These are phyloP conservation scores for Trichosurus vulpecula DNA, from an alignment of 2,797 vertebrate genomes.

Conservation along the genomic window DNA sequence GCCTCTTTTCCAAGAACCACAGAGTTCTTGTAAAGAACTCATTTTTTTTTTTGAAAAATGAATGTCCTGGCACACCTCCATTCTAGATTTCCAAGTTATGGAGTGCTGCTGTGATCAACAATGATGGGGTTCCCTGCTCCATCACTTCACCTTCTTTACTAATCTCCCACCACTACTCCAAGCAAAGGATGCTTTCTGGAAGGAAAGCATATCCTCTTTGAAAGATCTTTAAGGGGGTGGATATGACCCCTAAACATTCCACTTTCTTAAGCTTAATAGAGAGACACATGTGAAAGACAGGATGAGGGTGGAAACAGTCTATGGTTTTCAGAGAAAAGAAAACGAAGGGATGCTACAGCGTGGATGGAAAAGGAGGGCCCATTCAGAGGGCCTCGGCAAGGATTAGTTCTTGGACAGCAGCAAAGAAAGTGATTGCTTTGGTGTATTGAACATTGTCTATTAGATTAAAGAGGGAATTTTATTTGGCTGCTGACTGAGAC, in stretches of 20 bases:
- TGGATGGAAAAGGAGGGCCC: background rate
- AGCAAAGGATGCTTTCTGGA: background rate
- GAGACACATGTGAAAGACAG: background rate
- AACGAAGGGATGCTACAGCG: background rate
- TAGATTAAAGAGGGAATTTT: slow-evolving; percentile 9
- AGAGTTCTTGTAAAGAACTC: background rate
- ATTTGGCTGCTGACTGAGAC: background rate
- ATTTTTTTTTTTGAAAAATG: background rate
- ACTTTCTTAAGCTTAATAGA: background rate
- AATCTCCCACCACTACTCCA: background rate
- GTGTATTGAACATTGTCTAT: background rate
- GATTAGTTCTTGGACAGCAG: background rate
- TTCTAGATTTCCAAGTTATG: background rate
- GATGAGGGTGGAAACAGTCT: background rate
- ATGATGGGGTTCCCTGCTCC: background rate
- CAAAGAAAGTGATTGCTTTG: slow-evolving; percentile 22
- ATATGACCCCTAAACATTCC: background rate
- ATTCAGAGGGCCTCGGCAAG: slow-evolving; percentile 23
- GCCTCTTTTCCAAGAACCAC: background rate
- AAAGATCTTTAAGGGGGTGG: background rate
- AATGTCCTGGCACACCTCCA: background rate
- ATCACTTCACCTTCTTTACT: background rate
- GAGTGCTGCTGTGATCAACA: background rate
- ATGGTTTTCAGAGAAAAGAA: background rate
- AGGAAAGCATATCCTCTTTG: background rate